Conservation (phyloP, 1,140 invertebrate species). For the Sipha flava region DNA sequence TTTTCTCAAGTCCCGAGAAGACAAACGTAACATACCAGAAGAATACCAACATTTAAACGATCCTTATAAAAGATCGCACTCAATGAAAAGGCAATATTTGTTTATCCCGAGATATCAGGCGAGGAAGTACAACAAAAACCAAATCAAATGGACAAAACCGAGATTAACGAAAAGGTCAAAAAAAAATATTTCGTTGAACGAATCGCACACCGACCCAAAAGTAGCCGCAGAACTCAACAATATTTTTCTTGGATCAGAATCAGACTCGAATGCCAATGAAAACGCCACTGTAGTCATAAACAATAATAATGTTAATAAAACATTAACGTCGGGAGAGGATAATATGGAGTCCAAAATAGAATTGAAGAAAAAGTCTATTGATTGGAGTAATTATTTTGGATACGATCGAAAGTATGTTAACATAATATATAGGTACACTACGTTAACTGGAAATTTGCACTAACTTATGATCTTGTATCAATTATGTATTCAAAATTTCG, state of each 20-base stretch:
- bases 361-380: conserved; percentile 48
- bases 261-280: not conserved
- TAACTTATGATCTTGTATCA: too few species aligned
- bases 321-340: not conserved
- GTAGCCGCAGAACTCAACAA: conserved; percentile 36
- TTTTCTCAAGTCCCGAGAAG: not conserved
- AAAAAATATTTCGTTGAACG: not conserved
- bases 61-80: not conserved
- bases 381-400: conserved; percentile 78
- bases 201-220: conserved; percentile 37
- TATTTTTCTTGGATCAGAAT: conserved; percentile 36
- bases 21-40: not conserved
- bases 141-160: not conserved
- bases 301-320: not conserved
- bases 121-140: not conserved
- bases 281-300: not conserved
- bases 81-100: not conserved
- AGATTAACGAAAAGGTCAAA: conserved; percentile 13
- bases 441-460: too few species aligned
- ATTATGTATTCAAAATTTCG: too few species aligned
- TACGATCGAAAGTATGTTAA: conserved; percentile 59
- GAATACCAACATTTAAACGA: not conserved
- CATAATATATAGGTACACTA: too few species aligned
- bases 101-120: not conserved
- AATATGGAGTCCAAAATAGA: not conserved